These are phyloP conservation scores for Podarcis lilfordi DNA, from an alignment of 2,797 vertebrate species.

Conservation along the genomic window DNA sequence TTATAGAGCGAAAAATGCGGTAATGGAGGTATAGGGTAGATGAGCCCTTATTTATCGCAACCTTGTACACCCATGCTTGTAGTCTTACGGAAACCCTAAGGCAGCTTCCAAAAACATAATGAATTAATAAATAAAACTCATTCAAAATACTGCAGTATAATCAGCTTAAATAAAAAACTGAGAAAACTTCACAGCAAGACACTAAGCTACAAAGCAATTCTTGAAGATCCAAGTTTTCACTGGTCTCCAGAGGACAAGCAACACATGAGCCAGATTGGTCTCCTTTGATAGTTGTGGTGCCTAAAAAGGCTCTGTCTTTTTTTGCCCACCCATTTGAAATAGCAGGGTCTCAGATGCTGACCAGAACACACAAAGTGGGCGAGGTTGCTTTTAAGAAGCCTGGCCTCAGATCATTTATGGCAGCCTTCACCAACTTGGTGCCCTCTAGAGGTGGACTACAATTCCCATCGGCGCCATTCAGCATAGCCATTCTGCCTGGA, in stretches of 20 bases:
- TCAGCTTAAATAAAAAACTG: neutral
- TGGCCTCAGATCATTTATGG: neutral
- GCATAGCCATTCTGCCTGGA: too few relatives aligned
- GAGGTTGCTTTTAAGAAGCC: too few relatives aligned
- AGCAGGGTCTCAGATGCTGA: neutral
- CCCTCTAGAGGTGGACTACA: too few relatives aligned
- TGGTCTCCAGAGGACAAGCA: neutral
- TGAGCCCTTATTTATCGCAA: neutral
- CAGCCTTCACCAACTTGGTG: too few relatives aligned
- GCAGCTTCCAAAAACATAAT: neutral
- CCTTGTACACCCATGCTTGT: neutral
- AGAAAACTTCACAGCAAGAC: neutral
- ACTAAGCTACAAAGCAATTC: neutral
- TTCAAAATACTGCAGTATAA: neutral
- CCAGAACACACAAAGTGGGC: too few relatives aligned
- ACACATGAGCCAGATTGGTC: neutral
- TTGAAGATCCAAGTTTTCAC: neutral
- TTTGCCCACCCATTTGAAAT: neutral
- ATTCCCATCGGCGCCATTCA: too few relatives aligned
- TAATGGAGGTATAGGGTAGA: too few relatives aligned
- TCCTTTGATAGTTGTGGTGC: neutral
- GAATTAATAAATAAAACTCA: neutral
- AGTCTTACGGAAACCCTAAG: neutral
- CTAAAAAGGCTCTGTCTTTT: neutral
- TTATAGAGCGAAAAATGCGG: too few relatives aligned